Percentiles rank a stretch among this genome's conserved stretches.
These are phyloP conservation scores for Ommatoiulus sabulosus DNA, from an alignment of 2,888 invertebrate genomes.

Conservation along the genomic window DNA sequence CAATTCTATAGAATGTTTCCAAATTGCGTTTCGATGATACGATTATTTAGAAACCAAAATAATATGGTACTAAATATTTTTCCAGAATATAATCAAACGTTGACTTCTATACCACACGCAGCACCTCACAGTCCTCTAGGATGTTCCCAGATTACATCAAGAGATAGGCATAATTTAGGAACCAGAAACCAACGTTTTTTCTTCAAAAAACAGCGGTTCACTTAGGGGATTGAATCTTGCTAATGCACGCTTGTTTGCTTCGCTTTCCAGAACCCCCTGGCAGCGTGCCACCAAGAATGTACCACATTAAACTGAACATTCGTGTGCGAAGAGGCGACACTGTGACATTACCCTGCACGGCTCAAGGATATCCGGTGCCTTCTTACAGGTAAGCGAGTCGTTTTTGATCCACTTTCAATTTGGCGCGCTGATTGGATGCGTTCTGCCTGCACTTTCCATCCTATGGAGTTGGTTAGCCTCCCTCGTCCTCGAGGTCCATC, in stretches of 20 bases:
- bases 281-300: constrained; percentile 58
- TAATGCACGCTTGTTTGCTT: background rate
- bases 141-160: background rate
- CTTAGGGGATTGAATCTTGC: background rate
- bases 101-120: too few species aligned
- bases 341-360: constrained; percentile 73
- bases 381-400: constrained; percentile 65
- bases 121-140: background rate
- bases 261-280: constrained; percentile 62
- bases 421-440: background rate
- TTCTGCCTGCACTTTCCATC: background rate
- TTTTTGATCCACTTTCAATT: background rate
- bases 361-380: constrained; percentile 71
- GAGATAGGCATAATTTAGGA: background rate
- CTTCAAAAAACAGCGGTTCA: background rate
- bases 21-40: too few species aligned
- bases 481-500: background rate
- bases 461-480: background rate
- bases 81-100: too few species aligned
- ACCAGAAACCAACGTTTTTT: background rate
- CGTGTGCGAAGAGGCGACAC: constrained; percentile 62
- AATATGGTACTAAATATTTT: too few species aligned
- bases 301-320: constrained; percentile 57
- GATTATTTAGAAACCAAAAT: too few species aligned
- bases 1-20: too few species aligned